Evolutionary conservation across 2,797 vertebrate genomes (phyloP).

Genomic region (Lemur catta): DNA sequence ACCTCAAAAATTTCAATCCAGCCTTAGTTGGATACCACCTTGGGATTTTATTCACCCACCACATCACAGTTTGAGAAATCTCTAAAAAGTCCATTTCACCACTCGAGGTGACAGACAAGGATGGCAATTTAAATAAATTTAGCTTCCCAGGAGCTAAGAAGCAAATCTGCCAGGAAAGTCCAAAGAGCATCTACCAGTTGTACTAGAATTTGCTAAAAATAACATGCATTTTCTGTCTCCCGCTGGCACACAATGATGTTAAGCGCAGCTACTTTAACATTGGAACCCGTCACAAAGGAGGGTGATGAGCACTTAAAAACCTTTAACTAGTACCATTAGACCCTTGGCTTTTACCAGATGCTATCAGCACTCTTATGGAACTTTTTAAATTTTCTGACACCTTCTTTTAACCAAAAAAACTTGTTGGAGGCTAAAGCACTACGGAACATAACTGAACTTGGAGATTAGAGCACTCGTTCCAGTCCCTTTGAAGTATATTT

Average conservation of each 20-base stretch:
- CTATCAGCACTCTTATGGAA: background rate
- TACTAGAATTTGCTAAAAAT: constrained; percentile 45
- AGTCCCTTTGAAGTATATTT: background rate
- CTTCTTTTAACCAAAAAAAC: background rate
- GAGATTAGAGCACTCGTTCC: background rate
- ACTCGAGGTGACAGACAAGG: constrained; percentile 18
- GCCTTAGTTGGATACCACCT: background rate
- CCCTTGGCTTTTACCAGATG: background rate
- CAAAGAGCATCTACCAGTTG: background rate
- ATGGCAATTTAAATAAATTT: constrained; percentile 39
- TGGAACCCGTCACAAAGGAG: background rate
- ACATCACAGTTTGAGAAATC: background rate
- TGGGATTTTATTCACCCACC: background rate
- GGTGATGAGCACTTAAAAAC: background rate
- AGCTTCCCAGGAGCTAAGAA: constrained; percentile 41
- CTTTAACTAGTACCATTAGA: background rate
- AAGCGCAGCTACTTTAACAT: background rate
- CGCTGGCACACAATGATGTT: background rate
- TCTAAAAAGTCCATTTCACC: constrained; percentile 24
- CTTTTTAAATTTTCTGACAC: background rate
- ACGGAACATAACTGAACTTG: background rate
- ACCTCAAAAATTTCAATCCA: background rate
- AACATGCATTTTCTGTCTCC: background rate
- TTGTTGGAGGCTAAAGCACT: background rate
- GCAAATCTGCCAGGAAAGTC: background rate